These are phyloP conservation scores for Glaucidium brasilianum DNA, from an alignment of 2,113 vertebrate species.

Conservation along the genomic window DNA sequence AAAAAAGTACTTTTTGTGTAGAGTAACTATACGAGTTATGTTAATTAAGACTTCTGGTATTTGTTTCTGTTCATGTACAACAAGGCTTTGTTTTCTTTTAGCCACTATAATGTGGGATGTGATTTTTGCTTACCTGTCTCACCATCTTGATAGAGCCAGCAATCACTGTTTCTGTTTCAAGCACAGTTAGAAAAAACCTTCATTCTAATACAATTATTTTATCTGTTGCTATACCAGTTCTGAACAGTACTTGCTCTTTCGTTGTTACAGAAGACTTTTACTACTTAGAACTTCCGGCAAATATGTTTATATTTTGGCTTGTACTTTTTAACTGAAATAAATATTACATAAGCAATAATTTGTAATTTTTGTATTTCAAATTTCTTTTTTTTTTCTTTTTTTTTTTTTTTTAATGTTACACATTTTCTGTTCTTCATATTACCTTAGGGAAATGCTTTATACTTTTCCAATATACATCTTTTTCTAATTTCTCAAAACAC, in stretches of 20 bases:
- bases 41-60: background rate
- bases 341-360: background rate
- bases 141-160: background rate
- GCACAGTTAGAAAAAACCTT: background rate
- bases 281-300: background rate
- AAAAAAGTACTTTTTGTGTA: constrained; percentile 53
- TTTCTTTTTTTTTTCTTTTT: background rate
- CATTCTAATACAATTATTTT: background rate
- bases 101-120: background rate
- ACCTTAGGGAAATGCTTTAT: background rate
- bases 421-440: background rate
- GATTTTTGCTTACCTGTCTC: background rate
- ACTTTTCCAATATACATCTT: background rate
- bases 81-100: background rate
- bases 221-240: background rate
- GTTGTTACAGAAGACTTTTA: background rate
- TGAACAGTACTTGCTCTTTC: background rate
- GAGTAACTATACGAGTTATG: background rate
- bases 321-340: background rate
- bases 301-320: background rate
- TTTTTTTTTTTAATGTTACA: background rate
- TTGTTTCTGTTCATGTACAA: background rate
- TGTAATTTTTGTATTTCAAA: background rate
- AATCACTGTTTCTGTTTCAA: background rate
- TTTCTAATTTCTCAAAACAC: background rate